Conservation (phyloP, 1,140 invertebrate genomes). For the Drosophila lacteicornis region DNA sequence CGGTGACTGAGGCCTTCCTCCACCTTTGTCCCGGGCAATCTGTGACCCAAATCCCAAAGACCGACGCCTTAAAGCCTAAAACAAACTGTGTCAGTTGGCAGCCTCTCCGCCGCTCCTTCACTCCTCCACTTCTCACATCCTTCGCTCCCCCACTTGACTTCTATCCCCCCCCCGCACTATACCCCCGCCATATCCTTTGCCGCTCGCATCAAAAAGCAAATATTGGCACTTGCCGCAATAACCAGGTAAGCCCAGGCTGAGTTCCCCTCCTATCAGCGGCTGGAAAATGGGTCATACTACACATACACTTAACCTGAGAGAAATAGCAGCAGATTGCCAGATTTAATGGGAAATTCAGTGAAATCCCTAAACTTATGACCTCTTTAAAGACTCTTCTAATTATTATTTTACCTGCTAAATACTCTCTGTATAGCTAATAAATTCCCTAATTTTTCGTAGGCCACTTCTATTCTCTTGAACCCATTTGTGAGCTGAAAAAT, state of each 20-base stretch:
- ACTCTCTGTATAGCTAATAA: not conserved
- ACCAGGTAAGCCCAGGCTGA: slow-evolving; percentile 64
- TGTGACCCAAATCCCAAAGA: slow-evolving; percentile 74
- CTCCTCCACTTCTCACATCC: not conserved
- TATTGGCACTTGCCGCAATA: slow-evolving; percentile 83
- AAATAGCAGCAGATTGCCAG: not conserved
- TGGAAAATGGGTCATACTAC: slow-evolving; percentile 69
- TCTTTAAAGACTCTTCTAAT: no score
- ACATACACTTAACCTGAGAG: not conserved
- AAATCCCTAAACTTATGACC: not conserved
- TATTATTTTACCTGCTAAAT: no score
- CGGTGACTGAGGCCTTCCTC: slow-evolving; percentile 28
- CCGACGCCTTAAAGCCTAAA: slow-evolving; percentile 75
- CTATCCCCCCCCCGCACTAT: not conserved
- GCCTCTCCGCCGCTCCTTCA: not conserved
- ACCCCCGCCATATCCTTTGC: slow-evolving; percentile 26
- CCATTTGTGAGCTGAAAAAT: slow-evolving; percentile 17
- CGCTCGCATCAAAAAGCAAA: slow-evolving; percentile 63
- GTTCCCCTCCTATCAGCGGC: slow-evolving; percentile 28
- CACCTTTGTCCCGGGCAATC: slow-evolving; percentile 66
- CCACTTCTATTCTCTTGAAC: not conserved
- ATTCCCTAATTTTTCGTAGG: not conserved
- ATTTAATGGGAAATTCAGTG: not conserved
- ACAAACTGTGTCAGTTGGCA: slow-evolving; percentile 75
- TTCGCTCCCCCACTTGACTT: slow-evolving; percentile 24